Evolutionary conservation across 1,140 invertebrate species (phyloP).

Genomic region (Drosophila mojavensis): DNA sequence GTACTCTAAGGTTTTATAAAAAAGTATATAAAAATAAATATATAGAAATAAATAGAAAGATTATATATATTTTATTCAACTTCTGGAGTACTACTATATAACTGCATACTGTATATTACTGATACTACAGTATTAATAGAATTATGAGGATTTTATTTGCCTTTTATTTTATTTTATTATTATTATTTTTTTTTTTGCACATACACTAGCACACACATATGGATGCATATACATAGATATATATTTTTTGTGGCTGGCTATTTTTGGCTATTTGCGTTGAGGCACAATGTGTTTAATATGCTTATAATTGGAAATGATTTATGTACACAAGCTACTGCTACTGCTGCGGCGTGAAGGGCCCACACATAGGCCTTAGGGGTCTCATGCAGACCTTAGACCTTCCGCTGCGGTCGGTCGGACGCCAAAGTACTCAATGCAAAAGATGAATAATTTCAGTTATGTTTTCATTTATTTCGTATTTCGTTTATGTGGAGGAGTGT

Average conservation of each 20-base stretch:
- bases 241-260: conserved; percentile 9
- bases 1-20: too few relatives aligned
- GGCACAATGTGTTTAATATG: conserved; percentile 47
- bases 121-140: too few relatives aligned
- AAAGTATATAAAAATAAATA: too few relatives aligned
- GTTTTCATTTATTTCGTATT: conserved; percentile 30
- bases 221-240: not conserved
- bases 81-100: too few relatives aligned
- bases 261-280: conserved; percentile 27
- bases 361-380: not conserved
- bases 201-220: not conserved
- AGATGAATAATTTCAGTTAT: conserved; percentile 35
- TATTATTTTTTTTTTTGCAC: too few relatives aligned
- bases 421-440: conserved; percentile 32
- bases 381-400: conserved; percentile 2
- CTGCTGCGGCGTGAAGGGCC: not conserved
- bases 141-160: too few relatives aligned
- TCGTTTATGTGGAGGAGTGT: not conserved
- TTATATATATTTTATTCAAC: too few relatives aligned
- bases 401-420: conserved; percentile 6
- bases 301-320: conserved; percentile 52
- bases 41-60: too few relatives aligned
- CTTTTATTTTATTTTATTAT: too few relatives aligned
- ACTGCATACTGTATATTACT: too few relatives aligned
- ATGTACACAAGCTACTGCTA: conserved; percentile 18